These are phyloP conservation scores for Rhineura floridana DNA, from an alignment of 2,113 vertebrate genomes.

Conservation along the genomic window DNA sequence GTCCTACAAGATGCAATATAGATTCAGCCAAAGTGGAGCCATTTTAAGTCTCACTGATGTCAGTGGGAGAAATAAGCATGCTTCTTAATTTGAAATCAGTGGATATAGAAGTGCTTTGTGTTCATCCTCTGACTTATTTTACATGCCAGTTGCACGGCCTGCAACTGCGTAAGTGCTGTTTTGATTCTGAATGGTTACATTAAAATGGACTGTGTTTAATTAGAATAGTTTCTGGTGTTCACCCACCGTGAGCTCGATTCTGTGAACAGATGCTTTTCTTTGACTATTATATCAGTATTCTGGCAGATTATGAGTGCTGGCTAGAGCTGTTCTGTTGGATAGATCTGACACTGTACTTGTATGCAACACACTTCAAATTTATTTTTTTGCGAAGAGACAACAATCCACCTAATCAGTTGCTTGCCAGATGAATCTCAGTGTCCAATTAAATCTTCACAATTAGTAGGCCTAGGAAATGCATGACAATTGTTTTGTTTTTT, in stretches of 20 bases:
- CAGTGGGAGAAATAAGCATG: neutral
- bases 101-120: neutral
- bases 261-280: constrained; percentile 34
- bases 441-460: neutral
- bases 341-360: constrained; percentile 8
- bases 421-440: neutral
- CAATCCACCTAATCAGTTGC: neutral
- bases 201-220: neutral
- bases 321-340: constrained; percentile 27
- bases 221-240: constrained; percentile 32
- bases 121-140: neutral
- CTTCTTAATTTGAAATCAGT: neutral
- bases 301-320: constrained; percentile 19
- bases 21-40: neutral
- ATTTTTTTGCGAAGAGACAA: constrained; percentile 35
- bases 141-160: neutral
- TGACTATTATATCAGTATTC: constrained; percentile 8
- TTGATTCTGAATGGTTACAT: constrained; percentile 15
- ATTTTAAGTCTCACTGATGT: neutral
- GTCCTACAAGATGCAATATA: constrained; percentile 11
- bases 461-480: neutral
- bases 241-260: neutral
- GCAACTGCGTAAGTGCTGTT: neutral
- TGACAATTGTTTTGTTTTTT: neutral
- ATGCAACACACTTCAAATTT: constrained; percentile 17